Conservation (phyloP, 1,140 invertebrate genomes). For the Cheumatopsyche charites region DNA sequence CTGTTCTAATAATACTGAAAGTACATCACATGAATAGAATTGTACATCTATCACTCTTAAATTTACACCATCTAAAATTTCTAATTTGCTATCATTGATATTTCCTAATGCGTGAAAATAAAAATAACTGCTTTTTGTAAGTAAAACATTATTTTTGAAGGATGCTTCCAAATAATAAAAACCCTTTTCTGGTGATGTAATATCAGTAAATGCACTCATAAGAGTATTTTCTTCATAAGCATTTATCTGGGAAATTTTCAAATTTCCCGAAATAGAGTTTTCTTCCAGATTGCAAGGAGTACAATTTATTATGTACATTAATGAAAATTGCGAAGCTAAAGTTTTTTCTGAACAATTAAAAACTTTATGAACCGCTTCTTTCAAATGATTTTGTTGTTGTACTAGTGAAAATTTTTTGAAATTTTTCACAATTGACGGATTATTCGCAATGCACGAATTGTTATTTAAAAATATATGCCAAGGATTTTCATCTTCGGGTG, state of each 20-base stretch:
- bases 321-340: constrained; percentile 67
- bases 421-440: constrained; percentile 74
- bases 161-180: constrained; percentile 57
- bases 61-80: constrained; percentile 53
- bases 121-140: constrained; percentile 49
- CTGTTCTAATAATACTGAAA: constrained; percentile 77
- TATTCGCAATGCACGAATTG: constrained; percentile 70
- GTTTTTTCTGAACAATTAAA: constrained; percentile 73
- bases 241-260: constrained; percentile 57
- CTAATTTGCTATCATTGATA: constrained; percentile 51
- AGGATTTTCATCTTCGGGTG: constrained; percentile 68
- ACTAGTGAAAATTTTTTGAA: constrained; percentile 79
- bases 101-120: constrained; percentile 51
- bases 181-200: constrained; percentile 49
- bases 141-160: constrained; percentile 40
- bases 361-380: constrained; percentile 69
- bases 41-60: constrained; percentile 69
- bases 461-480: constrained; percentile 81
- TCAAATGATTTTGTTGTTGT: constrained; percentile 79
- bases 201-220: constrained; percentile 54
- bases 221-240: constrained; percentile 53
- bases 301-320: constrained; percentile 60
- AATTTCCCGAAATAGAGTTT: constrained; percentile 38
- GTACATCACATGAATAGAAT: constrained; percentile 80
- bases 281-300: constrained; percentile 51